Conservation (phyloP, 2,797 vertebrate genomes). For the Chrysocyon brachyurus region DNA sequence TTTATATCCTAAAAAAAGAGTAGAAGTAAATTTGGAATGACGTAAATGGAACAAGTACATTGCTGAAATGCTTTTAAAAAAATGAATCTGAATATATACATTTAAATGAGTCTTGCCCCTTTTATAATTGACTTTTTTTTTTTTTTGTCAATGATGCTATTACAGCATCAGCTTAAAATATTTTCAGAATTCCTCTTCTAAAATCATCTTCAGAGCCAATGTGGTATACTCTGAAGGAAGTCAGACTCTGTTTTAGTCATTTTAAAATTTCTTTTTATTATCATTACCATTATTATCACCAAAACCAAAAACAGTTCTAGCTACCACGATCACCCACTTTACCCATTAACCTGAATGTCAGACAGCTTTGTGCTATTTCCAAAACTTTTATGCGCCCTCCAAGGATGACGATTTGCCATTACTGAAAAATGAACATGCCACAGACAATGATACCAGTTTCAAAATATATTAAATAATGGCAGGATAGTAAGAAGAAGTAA, state of each 20-base stretch:
- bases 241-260: not conserved
- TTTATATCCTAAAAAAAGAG: not conserved
- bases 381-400: conserved; percentile 10
- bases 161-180: conserved; percentile 19
- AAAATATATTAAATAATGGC: conserved; percentile 49
- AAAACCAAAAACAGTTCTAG: not conserved
- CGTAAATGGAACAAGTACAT: conserved; percentile 13
- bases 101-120: not conserved
- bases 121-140: not conserved
- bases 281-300: not conserved
- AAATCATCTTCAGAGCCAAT: not conserved
- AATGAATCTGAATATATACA: conserved; percentile 10
- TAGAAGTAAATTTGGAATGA: not conserved
- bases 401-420: conserved; percentile 22
- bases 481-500: not conserved
- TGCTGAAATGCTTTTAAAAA: conserved; percentile 40
- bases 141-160: not conserved
- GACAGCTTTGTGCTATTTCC: conserved; percentile 31
- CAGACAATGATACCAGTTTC: not conserved
- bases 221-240: conserved; percentile 41
- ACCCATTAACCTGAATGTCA: not conserved
- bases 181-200: conserved; percentile 51
- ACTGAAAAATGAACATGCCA: conserved; percentile 12
- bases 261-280: conserved; percentile 1
- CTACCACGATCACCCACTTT: not conserved